A percentile compares a stretch with the other conserved stretches of the same genome.
phyloP scores from a whole-genome alignment of 2,113 vertebrate genomes.

The Micromys minutus region DNA sequence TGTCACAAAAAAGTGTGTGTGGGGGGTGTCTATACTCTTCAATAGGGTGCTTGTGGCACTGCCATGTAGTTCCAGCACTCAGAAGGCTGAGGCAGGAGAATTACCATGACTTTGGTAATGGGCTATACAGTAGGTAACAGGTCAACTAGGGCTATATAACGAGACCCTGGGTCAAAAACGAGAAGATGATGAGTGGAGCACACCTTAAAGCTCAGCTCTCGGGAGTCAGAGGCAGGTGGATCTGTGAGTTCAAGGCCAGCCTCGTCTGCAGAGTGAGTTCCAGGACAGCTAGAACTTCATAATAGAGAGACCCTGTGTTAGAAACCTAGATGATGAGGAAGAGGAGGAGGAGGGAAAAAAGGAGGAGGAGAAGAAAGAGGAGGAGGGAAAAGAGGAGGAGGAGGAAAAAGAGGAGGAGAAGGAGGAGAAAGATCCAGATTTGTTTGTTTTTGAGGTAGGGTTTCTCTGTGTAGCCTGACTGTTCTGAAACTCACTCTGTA shows the following conservation, averaged over 20 bases:
- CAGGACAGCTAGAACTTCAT: neutral
- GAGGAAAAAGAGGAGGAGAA: no score
- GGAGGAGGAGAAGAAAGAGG: no score
- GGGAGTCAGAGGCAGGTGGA: neutral
- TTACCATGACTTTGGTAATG: neutral
- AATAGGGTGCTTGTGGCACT: neutral
- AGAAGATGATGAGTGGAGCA: neutral
- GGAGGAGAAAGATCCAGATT: neutral
- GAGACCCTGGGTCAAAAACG: neutral
- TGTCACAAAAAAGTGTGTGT: neutral
- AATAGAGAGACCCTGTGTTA: neutral
- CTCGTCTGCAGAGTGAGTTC: neutral
- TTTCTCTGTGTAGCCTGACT: neutral
- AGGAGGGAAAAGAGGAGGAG: no score
- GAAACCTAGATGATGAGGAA: neutral
- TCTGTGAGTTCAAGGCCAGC: neutral
- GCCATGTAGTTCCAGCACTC: neutral
- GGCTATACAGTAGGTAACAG: neutral
- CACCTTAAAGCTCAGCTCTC: neutral
- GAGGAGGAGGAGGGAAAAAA: neutral
- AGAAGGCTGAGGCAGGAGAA: neutral
- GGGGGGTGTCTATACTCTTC: neutral
- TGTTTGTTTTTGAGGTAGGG: neutral
- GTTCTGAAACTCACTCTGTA: neutral
- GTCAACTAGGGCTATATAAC: neutral